A percentile compares a stretch with the other conserved stretches of the same genome.
These are phyloP conservation scores for Lepus oiostolus DNA, from an alignment of 2,797 vertebrate species.

Conservation along the genomic window DNA sequence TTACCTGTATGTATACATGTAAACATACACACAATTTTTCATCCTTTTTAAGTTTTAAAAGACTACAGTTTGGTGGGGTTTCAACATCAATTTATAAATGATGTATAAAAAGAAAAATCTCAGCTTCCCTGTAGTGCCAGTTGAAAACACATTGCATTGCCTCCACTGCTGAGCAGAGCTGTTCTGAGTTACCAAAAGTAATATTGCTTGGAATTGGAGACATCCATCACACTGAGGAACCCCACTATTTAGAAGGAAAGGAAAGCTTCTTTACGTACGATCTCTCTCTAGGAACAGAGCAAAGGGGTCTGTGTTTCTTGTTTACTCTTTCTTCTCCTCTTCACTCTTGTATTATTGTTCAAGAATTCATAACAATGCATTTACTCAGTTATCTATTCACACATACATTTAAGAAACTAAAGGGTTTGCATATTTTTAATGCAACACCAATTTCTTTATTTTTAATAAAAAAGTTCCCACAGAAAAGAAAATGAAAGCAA, in stretches of 20 bases:
- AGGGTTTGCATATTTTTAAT: neutral
- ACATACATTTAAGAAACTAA: neutral
- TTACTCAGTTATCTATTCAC: neutral
- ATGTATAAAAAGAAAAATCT: conserved; percentile 71
- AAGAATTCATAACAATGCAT: neutral
- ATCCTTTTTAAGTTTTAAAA: conserved; percentile 72
- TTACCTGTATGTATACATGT: neutral
- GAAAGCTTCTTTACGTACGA: conserved; percentile 35
- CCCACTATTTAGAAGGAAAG: neutral
- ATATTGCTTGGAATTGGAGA: conserved; percentile 66
- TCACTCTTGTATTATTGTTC: neutral
- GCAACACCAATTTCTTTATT: neutral
- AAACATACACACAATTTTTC: conserved; percentile 39
- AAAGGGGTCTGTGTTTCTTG: neutral
- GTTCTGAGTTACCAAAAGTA: conserved; percentile 48
- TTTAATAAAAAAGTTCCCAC: neutral
- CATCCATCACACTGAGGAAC: conserved; percentile 61
- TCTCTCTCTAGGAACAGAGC: conserved; percentile 18
- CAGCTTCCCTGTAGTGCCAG: neutral
- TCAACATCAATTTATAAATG: conserved; percentile 66
- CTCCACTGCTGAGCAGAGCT: neutral
- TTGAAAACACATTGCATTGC: conserved; percentile 55
- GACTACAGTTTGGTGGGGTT: conserved; percentile 38
- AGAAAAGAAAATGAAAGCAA: neutral
- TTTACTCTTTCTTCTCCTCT: neutral